Base-by-base conservation (phyloP, 2,888 invertebrate genomes). In the Cheiracanthium punctorium region DNA sequence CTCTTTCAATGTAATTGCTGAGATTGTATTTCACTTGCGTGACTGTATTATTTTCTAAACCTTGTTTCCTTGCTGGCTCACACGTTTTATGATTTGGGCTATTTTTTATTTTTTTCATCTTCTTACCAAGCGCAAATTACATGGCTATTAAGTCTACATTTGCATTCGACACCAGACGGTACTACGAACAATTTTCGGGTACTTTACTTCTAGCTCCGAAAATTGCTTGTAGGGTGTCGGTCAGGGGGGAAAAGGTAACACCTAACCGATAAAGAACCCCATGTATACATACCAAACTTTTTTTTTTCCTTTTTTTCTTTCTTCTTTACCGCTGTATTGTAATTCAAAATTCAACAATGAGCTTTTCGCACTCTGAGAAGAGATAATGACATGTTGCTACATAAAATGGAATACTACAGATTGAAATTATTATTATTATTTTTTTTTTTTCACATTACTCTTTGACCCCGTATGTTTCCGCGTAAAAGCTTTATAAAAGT, bases 141-240 rank as follows among this genome's bases (percentile, higher is more conserved):
- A 43, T 24, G 43, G 69, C 64, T 71, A 82, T 76, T 82, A 75
- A 71, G 70, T 29, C 48, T 28, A 43, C 75, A 81, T 76, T 82
- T 82, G 43, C 74, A 76, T 76, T 71, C 70, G 41, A 24, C 24
- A 17, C 12, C 58, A 24, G 24, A 58, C 24, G n/a, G 58, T 24
- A 24, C 5, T 5, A 24, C 4, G 58, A 24, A 58, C 24, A 58
- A 58, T 58, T 58, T 58, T 58, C 58, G 24, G 24, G 58, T 58
- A 58, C 58, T 24, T 24, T 24, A 58, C 58, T 7, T 5, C 2
- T 17, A 5, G 12, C 58, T 5, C 12, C 4, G 58, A 20, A 58
- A 58, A 58, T 58, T 20, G 58, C 24, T 58, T 58, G 24, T 58
- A 1, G 20, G 17, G 58, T 8, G 48, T 2, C 2, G 48, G 48